Conservation (phyloP, 2,113 vertebrate species). For the Corydoras sp. region DNA sequence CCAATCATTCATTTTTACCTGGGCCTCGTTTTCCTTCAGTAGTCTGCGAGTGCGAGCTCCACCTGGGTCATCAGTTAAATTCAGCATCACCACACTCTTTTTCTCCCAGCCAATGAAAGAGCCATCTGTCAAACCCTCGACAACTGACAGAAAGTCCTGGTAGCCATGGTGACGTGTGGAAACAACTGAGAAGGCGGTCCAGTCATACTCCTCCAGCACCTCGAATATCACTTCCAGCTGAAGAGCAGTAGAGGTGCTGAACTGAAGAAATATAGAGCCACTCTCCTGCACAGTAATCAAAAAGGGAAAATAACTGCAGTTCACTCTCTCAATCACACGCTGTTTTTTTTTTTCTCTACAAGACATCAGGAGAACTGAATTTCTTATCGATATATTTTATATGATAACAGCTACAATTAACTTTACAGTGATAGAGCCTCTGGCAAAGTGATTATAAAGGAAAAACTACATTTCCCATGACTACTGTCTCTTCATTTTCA, state of each 20-base stretch:
- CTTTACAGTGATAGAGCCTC: conserved; percentile 87
- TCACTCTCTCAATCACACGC: conserved; percentile 9
- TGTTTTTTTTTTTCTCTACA: conserved; percentile 26
- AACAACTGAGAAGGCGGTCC: conserved; percentile 88
- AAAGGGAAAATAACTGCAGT: conserved; percentile 41
- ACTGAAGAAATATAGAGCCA: conserved; percentile 89
- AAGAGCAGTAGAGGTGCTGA: conserved; percentile 87
- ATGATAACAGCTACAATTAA: conserved; percentile 49
- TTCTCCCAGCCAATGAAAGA: conserved; percentile 94
- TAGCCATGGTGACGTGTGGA: conserved; percentile 86
- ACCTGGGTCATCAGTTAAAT: conserved; percentile 80
- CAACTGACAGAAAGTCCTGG: conserved; percentile 83
- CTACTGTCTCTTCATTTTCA: conserved; percentile 41
- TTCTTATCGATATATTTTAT: conserved; percentile 28
- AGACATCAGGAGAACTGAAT: conserved; percentile 23
- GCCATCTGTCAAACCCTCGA: conserved; percentile 87
- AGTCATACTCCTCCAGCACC: conserved; percentile 93
- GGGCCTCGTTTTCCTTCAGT: conserved; percentile 83
- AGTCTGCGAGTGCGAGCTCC: conserved; percentile 74
- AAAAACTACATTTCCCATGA: conserved; percentile 42
- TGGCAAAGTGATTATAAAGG: conserved; percentile 52
- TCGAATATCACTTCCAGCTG: conserved; percentile 91
- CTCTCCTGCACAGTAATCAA: conserved; percentile 69
- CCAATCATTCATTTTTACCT: conserved; percentile 70
- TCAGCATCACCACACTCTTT: conserved; percentile 85